Evolutionary conservation across 1,140 invertebrate genomes (phyloP).

Genomic region (Capitella teleta): DNA sequence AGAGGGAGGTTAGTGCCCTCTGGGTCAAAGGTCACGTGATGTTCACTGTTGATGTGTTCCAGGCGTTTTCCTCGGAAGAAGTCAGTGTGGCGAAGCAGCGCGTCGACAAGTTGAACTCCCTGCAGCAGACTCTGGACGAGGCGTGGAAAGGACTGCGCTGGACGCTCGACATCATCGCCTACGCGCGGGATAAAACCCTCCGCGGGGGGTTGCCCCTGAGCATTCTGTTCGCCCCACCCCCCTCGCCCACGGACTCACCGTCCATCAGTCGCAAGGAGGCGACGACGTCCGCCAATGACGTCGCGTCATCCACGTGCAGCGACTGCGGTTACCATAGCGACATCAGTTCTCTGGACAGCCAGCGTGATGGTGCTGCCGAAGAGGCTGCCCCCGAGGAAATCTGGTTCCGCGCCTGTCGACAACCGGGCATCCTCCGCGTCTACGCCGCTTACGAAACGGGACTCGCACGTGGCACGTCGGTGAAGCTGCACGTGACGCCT

Average conservation of each 20-base stretch:
- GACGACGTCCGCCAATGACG: slow-evolving; percentile 5
- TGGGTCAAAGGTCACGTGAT: slow-evolving; percentile 3
- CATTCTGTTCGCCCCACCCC: slow-evolving; percentile 15
- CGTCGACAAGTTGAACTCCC: slow-evolving; percentile 52
- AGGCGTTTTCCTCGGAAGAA: slow-evolving; percentile 81
- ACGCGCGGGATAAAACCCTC: slow-evolving; percentile 67
- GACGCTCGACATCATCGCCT: slow-evolving; percentile 87
- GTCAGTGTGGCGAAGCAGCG: slow-evolving; percentile 72
- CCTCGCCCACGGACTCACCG: slow-evolving; percentile 13
- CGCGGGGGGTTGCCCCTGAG: slow-evolving; percentile 31
- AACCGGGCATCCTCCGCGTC: slow-evolving; percentile 52
- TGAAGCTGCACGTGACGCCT: slow-evolving; percentile 82
- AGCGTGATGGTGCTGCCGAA: not conserved
- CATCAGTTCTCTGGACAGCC: not conserved
- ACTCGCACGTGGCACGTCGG: slow-evolving; percentile 75
- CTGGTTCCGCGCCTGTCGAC: slow-evolving; percentile 3
- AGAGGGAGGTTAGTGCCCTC: slow-evolving; percentile 54
- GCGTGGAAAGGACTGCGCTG: slow-evolving; percentile 88
- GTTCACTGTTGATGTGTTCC: slow-evolving; percentile 13
- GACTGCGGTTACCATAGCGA: slow-evolving; percentile 16
- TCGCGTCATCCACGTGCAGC: not conserved
- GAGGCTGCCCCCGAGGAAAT: slow-evolving; percentile 1
- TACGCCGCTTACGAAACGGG: slow-evolving; percentile 92
- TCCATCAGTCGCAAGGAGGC: slow-evolving; percentile 8
- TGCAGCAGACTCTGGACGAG: slow-evolving; percentile 36